Conservation (phyloP, 1,140 invertebrate species). For the Leptopilina clavipes region DNA sequence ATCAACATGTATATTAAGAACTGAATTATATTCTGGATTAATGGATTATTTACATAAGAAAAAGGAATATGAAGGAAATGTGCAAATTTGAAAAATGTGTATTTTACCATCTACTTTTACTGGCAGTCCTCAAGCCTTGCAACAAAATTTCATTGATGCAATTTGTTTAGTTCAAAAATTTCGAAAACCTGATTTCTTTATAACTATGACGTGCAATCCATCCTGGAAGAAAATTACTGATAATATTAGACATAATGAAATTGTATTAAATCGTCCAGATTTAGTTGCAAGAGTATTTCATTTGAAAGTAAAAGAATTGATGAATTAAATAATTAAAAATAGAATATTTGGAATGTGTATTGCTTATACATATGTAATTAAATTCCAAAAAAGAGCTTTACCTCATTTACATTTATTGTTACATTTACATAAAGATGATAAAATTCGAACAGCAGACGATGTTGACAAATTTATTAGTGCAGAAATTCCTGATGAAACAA, state of each 20-base stretch:
- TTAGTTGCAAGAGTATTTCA: slow-evolving; percentile 21
- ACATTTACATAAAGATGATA: background rate
- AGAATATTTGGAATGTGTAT: slow-evolving; percentile 6
- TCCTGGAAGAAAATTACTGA: slow-evolving; percentile 51
- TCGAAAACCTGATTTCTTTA: slow-evolving; percentile 45
- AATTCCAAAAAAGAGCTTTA: slow-evolving; percentile 40
- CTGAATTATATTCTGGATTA: slow-evolving; percentile 37
- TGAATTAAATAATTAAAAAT: background rate
- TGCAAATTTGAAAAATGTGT: slow-evolving; percentile 37
- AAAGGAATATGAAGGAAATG: slow-evolving; percentile 29
- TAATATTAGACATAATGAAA: slow-evolving; percentile 60
- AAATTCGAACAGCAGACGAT: background rate
- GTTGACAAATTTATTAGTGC: slow-evolving; percentile 23
- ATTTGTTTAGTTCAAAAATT: slow-evolving; percentile 39
- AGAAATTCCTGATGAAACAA: slow-evolving; percentile 2
- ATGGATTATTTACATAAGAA: slow-evolving; percentile 38
- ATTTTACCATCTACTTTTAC: slow-evolving; percentile 42
- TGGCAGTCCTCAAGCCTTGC: slow-evolving; percentile 29
- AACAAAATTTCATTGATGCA: slow-evolving; percentile 38
- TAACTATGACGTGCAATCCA: slow-evolving; percentile 43
- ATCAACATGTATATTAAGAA: slow-evolving; percentile 21
- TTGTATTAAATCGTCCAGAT: slow-evolving; percentile 60
- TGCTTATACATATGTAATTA: slow-evolving; percentile 21
- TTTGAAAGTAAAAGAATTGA: background rate
- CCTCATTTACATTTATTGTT: slow-evolving; percentile 1